A percentile compares a stretch with the other conserved stretches of the same genome.
phyloP scores from a whole-genome alignment of 2,888 invertebrate species.

The Hemithea aestivaria region DNA sequence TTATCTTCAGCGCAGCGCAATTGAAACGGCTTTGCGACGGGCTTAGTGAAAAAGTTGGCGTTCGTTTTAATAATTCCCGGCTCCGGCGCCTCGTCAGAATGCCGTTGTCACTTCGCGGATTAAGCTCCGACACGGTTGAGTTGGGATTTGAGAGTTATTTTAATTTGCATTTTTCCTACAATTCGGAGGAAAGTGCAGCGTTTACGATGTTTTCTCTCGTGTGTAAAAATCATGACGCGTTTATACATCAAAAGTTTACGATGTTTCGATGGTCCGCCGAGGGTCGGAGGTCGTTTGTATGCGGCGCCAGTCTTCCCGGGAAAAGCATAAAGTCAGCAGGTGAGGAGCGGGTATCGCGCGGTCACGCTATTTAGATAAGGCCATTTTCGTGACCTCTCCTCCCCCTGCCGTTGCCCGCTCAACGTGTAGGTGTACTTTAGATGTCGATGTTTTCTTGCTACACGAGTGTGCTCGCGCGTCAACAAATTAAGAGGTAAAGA shows the following conservation, averaged over 20 bases:
- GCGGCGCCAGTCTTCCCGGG: constrained; percentile 60
- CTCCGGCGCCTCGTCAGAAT: constrained; percentile 79
- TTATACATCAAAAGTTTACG: constrained; percentile 55
- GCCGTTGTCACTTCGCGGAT: constrained; percentile 79
- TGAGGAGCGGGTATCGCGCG: constrained; percentile 67
- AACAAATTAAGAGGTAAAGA: constrained; percentile 21
- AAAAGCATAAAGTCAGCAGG: constrained; percentile 71
- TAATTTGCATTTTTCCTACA: constrained; percentile 73
- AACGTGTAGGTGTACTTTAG: constrained; percentile 42
- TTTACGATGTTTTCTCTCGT: constrained; percentile 39
- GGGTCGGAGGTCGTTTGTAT: constrained; percentile 66
- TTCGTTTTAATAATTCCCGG: constrained; percentile 79
- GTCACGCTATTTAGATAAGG: constrained; percentile 76
- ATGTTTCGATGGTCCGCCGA: constrained; percentile 48
- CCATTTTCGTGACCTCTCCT: constrained; percentile 60
- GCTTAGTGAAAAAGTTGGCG: constrained; percentile 80
- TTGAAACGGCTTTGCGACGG: constrained; percentile 79
- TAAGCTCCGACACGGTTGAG: constrained; percentile 78
- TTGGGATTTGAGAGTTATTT: constrained; percentile 77
- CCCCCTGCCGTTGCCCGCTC: constrained; percentile 47
- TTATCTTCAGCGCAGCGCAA: constrained; percentile 80
- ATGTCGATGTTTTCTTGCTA: constrained; percentile 38
- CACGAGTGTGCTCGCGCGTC: constrained; percentile 16
- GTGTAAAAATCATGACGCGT: constrained; percentile 39
- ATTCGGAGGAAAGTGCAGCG: constrained; percentile 54